phyloP scores from a whole-genome alignment of 2,888 invertebrate species.

The Reticulitermes lucifugus region DNA sequence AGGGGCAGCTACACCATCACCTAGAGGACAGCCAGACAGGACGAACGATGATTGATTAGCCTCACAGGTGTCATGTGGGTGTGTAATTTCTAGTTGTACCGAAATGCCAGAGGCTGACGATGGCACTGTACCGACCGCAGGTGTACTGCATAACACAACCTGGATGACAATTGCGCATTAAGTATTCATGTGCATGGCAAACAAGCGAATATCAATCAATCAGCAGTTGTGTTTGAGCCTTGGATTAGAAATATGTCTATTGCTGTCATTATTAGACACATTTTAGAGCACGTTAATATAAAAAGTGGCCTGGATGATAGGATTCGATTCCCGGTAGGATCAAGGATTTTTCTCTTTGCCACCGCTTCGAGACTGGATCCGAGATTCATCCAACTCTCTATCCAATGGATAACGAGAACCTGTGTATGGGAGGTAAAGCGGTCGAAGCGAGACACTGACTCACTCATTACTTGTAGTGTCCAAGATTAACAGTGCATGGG shows the following conservation, averaged over 20 bases:
- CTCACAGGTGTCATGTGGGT: constrained; percentile 12
- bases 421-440: too few species aligned
- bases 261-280: too few species aligned
- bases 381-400: too few species aligned
- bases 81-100: background rate
- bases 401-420: too few species aligned
- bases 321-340: too few species aligned
- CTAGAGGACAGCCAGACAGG: background rate
- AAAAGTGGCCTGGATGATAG: too few species aligned
- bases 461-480: too few species aligned
- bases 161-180: background rate
- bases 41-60: constrained; percentile 2
- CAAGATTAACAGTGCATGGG: too few species aligned
- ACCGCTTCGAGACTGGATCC: too few species aligned
- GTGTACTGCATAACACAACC: background rate
- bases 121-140: background rate
- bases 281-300: too few species aligned
- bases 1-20: background rate
- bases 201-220: constrained; percentile 2
- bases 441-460: too few species aligned
- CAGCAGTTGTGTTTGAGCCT: background rate
- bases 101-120: background rate
- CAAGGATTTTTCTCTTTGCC: too few species aligned
- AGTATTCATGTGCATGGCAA: background rate
- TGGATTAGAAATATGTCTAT: background rate